phyloP scores from a whole-genome alignment of 2,113 vertebrate species.

The Clupea harengus region DNA sequence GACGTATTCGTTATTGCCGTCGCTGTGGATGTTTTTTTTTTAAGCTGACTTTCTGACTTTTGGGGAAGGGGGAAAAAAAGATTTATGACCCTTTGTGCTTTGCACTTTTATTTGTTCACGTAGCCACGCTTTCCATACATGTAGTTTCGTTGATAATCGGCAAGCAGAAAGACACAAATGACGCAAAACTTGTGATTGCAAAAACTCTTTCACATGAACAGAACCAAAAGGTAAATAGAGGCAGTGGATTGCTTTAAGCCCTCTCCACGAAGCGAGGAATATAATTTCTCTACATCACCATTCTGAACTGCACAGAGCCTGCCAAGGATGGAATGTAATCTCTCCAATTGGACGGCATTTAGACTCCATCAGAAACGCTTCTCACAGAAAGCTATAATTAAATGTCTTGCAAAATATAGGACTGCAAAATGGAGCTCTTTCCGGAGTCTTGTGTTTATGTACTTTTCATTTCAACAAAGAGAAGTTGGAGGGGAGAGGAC shows the following conservation, averaged over 20 bases:
- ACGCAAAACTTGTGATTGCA: neutral
- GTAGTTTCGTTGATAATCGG: neutral
- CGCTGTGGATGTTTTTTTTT: constrained; percentile 29
- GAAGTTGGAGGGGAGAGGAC: constrained; percentile 41
- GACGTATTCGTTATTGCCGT: constrained; percentile 38
- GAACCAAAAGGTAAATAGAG: constrained; percentile 16
- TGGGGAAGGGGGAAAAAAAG: neutral
- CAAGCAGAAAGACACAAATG: neutral
- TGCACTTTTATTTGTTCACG: constrained; percentile 12
- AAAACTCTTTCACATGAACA: constrained; percentile 19
- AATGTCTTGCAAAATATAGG: constrained; percentile 74
- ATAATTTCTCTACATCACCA: constrained; percentile 46
- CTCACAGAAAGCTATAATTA: constrained; percentile 75
- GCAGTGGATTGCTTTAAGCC: constrained; percentile 34
- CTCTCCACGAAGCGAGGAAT: constrained; percentile 37
- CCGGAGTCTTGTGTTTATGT: constrained; percentile 61
- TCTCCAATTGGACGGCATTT: constrained; percentile 62
- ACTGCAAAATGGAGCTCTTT: constrained; percentile 69
- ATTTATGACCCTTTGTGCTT: constrained; percentile 15
- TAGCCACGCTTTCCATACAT: neutral
- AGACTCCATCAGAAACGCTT: constrained; percentile 62
- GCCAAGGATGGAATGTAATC: constrained; percentile 74
- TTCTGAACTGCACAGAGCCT: constrained; percentile 32
- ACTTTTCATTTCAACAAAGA: constrained; percentile 63
- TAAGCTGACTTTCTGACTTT: neutral